Percentiles rank a stretch among this genome's conserved stretches.
phyloP scores from a whole-genome alignment of 64 coral and sea anemone genomes.

The Exaiptasia diaphana region DNA sequence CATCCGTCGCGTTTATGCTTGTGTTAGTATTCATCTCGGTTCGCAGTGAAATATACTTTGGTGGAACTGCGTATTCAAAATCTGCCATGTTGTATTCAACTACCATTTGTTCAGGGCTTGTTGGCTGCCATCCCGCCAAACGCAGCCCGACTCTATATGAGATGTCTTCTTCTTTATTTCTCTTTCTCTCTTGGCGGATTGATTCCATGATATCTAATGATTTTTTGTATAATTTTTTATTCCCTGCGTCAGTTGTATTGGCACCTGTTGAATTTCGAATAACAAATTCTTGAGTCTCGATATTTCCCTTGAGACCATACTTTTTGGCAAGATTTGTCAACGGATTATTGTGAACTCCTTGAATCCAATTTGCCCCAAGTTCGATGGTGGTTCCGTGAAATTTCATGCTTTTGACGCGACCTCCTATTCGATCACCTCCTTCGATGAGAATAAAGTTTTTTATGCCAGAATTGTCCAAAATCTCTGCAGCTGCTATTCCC shows the following conservation, averaged over 20 bases:
- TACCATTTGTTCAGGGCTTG: constrained; percentile 14
- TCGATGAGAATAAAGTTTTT: constrained; percentile 72
- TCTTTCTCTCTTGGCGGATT: constrained; percentile 18
- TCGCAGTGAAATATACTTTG: constrained; percentile 47
- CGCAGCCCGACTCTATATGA: constrained; percentile 44
- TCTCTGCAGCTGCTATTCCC: constrained; percentile 62
- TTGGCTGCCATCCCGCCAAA: constrained; percentile 53
- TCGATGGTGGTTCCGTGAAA: constrained; percentile 51
- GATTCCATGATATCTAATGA: not conserved
- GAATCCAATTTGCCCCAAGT: constrained; percentile 79
- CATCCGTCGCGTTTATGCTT: constrained; percentile 19
- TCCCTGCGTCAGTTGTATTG: constrained; percentile 34
- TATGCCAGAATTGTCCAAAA: constrained; percentile 21
- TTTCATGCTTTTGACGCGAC: constrained; percentile 28
- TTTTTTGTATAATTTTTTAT: not conserved
- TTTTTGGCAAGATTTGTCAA: constrained; percentile 22
- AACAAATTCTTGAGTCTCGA: constrained; percentile 18
- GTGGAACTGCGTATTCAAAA: constrained; percentile 67
- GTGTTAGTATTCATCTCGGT: constrained; percentile 28
- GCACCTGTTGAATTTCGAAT: constrained; percentile 56
- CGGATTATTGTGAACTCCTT: constrained; percentile 59
- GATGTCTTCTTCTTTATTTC: constrained; percentile 35
- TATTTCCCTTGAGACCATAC: constrained; percentile 53
- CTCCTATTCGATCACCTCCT: constrained; percentile 53
- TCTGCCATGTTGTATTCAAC: constrained; percentile 63